Percentiles rank a stretch among this genome's conserved stretches.
phyloP scores from a whole-genome alignment of 2,797 vertebrate species.

The Myripristis murdjan region DNA sequence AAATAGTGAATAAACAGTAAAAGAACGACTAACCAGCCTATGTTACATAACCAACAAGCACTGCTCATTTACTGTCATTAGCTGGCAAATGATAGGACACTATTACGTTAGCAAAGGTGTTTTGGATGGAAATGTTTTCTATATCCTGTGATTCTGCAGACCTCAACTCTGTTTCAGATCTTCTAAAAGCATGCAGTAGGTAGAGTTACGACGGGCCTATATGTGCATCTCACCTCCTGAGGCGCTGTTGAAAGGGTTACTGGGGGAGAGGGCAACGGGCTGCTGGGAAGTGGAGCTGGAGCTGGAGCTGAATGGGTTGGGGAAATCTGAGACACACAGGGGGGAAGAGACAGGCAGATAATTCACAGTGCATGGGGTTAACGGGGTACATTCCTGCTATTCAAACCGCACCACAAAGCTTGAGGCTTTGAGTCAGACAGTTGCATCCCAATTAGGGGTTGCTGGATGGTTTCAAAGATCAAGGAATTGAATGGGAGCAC shows the following conservation, averaged over 20 bases:
- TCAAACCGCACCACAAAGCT: constrained; percentile 26
- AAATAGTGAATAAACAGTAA: no score
- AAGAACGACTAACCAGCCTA: no score
- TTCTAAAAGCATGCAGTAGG: constrained; percentile 10
- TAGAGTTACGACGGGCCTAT: background rate
- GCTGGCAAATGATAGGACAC: no score
- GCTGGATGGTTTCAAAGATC: background rate
- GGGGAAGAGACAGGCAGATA: constrained; percentile 38
- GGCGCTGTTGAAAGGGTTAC: constrained; percentile 91
- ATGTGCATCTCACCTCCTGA: constrained; percentile 84
- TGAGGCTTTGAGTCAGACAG: constrained; percentile 34
- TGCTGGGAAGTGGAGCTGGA: constrained; percentile 78
- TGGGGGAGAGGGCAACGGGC: constrained; percentile 86
- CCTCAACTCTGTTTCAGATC: background rate
- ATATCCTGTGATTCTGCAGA: no score
- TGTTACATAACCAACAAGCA: no score
- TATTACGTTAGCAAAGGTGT: no score
- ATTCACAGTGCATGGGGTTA: constrained; percentile 60
- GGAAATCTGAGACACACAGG: constrained; percentile 83
- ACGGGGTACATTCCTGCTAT: constrained; percentile 68
- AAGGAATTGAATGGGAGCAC: constrained; percentile 35
- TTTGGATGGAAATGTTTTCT: no score
- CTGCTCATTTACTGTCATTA: no score
- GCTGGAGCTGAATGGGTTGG: constrained; percentile 89
- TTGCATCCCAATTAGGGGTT: constrained; percentile 47